These are phyloP conservation scores for Pica pica DNA, from an alignment of 2,113 vertebrate species.

Conservation along the genomic window DNA sequence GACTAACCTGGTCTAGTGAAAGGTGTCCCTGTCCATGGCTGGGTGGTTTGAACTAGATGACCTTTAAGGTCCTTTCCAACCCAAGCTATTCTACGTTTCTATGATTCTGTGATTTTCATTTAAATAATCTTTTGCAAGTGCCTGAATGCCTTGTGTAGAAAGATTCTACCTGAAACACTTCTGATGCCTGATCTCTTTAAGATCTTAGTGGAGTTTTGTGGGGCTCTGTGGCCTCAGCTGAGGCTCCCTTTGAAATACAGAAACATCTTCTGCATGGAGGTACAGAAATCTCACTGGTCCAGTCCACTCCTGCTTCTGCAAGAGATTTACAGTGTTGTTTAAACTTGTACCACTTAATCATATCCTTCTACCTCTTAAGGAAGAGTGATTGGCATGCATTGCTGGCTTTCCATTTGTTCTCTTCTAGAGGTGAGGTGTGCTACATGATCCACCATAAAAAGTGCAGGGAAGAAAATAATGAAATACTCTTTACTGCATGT, in stretches of 20 bases:
- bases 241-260: neutral
- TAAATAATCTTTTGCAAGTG: neutral
- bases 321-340: neutral
- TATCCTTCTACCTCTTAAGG: neutral
- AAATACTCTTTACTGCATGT: neutral
- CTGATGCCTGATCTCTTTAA: neutral
- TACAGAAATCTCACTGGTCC: neutral
- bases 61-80: neutral
- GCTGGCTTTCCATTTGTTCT: neutral
- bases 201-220: accelerated
- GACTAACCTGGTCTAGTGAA: neutral
- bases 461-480: neutral
- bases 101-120: neutral
- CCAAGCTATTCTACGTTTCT: neutral
- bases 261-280: neutral
- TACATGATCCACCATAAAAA: neutral
- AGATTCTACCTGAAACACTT: neutral
- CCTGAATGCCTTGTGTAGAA: neutral
- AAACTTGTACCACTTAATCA: neutral
- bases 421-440: neutral
- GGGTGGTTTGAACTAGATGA: neutral
- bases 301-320: neutral
- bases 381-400: neutral
- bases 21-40: neutral
- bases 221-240: neutral